Base-by-base conservation (phyloP, 2,797 vertebrate genomes). In the Enteromius anoplus region DNA sequence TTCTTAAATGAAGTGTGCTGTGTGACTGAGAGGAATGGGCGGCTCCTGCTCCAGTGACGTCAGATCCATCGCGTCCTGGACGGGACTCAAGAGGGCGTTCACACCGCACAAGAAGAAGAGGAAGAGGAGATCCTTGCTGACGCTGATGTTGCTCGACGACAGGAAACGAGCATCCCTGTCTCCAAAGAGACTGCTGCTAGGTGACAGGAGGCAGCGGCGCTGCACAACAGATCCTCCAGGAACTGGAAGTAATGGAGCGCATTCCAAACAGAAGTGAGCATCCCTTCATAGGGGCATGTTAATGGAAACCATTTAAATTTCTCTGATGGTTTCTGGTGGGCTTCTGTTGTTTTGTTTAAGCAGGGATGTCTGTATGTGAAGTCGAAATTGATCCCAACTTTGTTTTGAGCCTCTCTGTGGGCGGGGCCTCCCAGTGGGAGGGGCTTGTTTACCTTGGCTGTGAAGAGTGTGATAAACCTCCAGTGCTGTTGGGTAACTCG, bases 11-110 rank as follows among this genome's bases (percentile, higher is more conserved):
- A 53, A 53, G 49, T 51, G 17, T 51, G 47, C 5, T 66, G 64
- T 66, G 3, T 21, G 1, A 66, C 37, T 47, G 51, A 19, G 21
- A 55, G 51, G 21, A n/a, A 70, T 83, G 79, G 78, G 66, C n/a
- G 26, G 2, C 3, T 49, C 72, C 10, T 15, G 12, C 66, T 64
- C 78, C 12, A 77, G n/a, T 49, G 1, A 88, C 42, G 19, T 58
- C 4, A 89, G 65, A 2, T 42, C 23, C 2, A 14, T n/a, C n/a
- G 19, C 47, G 9, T 73, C 89, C 68, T 91, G 90, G 79, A 60
- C 21, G 0, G 42, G 73, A 19, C 87, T 93, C 72, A 87, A 40
- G 85, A 77, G 81, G 87, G 89, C 81, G 53, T 81, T 91, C 21
- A 88, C 83, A 5, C 21, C 3, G 0, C 91, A 88, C 77, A 91